These are phyloP conservation scores for Atta texana DNA, from an alignment of 1,140 invertebrate species.

Conservation along the genomic window DNA sequence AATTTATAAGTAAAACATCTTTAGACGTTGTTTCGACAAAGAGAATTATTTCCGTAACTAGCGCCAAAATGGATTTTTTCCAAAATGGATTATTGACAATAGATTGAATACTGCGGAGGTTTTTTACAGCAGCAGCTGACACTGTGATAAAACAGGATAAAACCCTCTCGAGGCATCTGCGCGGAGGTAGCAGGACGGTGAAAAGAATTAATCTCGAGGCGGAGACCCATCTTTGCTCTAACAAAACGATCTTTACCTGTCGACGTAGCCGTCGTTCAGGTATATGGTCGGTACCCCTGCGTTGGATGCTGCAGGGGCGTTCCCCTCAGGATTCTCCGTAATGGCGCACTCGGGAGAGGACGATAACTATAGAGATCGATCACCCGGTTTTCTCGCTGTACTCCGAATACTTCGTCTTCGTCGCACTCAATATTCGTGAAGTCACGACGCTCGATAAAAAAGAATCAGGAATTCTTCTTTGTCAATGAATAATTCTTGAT, in stretches of 20 bases:
- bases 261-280: conserved; percentile 72
- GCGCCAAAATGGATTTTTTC: background rate
- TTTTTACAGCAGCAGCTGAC: conserved; percentile 24
- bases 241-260: conserved; percentile 58
- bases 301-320: conserved; percentile 69
- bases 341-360: conserved; percentile 61
- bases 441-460: background rate
- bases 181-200: background rate
- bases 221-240: conserved; percentile 5
- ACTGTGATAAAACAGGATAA: background rate
- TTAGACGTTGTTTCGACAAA: background rate
- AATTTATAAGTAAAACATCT: background rate
- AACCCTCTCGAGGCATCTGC: conserved; percentile 13
- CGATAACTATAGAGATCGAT: conserved; percentile 40
- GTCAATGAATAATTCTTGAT: background rate
- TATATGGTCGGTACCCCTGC: conserved; percentile 71
- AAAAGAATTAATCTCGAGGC: conserved; percentile 41
- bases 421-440: background rate
- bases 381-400: background rate
- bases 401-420: conserved; percentile 9
- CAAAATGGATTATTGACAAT: background rate
- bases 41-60: background rate
- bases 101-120: background rate
- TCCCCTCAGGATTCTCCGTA: conserved; percentile 74
- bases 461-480: background rate